Evolutionary conservation across 2,113 vertebrate species (phyloP), one percentile per base, ranked within the genome.

Genomic region (Triplophysa siluroides): DNA sequence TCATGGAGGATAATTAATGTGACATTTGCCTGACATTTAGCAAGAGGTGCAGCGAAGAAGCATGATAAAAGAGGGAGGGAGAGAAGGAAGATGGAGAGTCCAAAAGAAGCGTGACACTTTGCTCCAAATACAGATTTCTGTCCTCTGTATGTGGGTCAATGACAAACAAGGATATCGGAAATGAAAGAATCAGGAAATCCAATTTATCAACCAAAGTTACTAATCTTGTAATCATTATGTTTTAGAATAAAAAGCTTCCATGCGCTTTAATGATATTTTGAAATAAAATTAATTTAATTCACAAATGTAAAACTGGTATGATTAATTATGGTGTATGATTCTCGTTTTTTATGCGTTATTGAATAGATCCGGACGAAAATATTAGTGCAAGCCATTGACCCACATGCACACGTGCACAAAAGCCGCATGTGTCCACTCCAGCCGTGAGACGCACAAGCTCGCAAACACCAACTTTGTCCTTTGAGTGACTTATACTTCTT

Each of bases 1-100:
- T 92, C 87, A 87, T 71, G 79, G 88, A 91, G 87, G 89, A 92
- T 92, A 93, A 93, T 93, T 91, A 92, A 92, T 89, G 87, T 92
- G 92, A 92, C 92, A 93, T 93, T 93, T 93, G 81, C 86, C 87
- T 93, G 92, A 93, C 92, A 93, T 93, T 92, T 93, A 92, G 87
- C 88, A 72, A 41, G 87, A 87, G 87, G 88, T 90, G 87, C 87
- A 87, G 88, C 80, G 75, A 82, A 88, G 81, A 78, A 87, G 85
- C 84, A 89, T 81, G 76, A 82, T 85, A 85, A 90, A 67, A 14
- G 64, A 81, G 66, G 83, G 79, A 85, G 74, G 65, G 60, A 80
- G 50, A 38, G 24, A 52, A 38, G 38, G 33, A 43, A 67, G 43
- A 29, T 11, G 41, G 16, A 24, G 45, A 58, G 79, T 26, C 16